Percentiles rank a stretch among this genome's conserved stretches.
phyloP scores from a whole-genome alignment of 2,888 invertebrate species.

The Phymatocera aterrima region DNA sequence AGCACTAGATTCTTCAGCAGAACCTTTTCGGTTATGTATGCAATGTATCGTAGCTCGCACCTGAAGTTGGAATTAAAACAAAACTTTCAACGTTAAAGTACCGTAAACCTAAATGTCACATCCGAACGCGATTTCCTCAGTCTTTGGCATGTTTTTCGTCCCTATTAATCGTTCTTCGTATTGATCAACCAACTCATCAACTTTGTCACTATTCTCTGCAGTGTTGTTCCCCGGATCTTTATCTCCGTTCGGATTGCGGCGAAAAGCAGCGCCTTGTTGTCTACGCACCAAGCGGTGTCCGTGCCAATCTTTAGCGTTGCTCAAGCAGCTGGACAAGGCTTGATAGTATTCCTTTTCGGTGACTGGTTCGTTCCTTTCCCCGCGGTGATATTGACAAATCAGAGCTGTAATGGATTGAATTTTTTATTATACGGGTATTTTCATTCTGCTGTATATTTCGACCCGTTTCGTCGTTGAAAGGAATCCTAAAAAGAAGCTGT shows the following conservation, averaged over 20 bases:
- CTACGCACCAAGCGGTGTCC: slow-evolving; percentile 1
- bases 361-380: background rate
- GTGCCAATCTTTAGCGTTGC: slow-evolving; percentile 15
- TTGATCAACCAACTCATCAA: slow-evolving; percentile 1
- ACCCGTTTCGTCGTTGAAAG: background rate
- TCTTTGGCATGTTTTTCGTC: slow-evolving; percentile 3
- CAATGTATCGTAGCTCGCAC: background rate
- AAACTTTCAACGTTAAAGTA: background rate
- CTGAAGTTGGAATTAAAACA: background rate
- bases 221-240: background rate
- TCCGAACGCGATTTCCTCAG: background rate
- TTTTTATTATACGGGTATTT: background rate
- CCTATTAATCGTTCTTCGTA: background rate
- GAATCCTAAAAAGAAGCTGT: background rate
- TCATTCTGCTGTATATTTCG: background rate
- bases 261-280: slow-evolving; percentile 7
- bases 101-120: background rate
- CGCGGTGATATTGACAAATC: slow-evolving; percentile 5
- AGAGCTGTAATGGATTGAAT: background rate
- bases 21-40: background rate
- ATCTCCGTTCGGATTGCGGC: background rate
- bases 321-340: slow-evolving; percentile 15
- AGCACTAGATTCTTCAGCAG: background rate
- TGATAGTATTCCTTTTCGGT: slow-evolving; percentile 24
- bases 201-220: background rate